Evolutionary conservation across 2,797 vertebrate species (phyloP).

Genomic region (Macrochelys suwanniensis): DNA sequence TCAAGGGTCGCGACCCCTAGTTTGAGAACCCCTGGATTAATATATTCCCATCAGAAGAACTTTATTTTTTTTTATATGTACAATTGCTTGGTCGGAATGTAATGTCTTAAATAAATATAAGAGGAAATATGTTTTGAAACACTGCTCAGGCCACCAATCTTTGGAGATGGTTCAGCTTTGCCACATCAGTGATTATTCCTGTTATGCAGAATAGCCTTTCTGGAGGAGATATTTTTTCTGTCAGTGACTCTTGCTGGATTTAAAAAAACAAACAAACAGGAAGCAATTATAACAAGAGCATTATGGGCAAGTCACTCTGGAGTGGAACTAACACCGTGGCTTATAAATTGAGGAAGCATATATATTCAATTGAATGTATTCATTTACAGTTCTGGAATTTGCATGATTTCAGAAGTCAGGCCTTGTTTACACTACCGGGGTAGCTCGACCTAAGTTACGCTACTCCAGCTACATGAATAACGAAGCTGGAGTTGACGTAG

Average conservation of each 20-base stretch:
- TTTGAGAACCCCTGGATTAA: background rate
- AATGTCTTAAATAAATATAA: background rate
- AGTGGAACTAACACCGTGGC: background rate
- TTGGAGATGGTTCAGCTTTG: background rate
- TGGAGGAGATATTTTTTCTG: background rate
- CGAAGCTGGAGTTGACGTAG: no score
- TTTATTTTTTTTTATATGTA: background rate
- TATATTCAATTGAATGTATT: background rate
- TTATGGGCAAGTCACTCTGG: background rate
- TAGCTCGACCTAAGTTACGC: no score
- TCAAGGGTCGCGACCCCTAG: no score
- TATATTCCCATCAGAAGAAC: background rate
- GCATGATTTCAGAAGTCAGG: background rate
- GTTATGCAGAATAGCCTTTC: background rate
- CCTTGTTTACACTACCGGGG: no score
- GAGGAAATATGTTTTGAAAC: background rate
- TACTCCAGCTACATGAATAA: no score
- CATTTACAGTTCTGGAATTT: background rate
- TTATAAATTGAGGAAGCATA: background rate
- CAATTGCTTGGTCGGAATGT: background rate
- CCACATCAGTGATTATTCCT: background rate
- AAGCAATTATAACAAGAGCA: background rate
- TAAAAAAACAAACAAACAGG: no score
- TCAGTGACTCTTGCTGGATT: background rate
- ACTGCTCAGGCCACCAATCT: background rate